These are phyloP conservation scores for Neoitamus cyanurus DNA, from an alignment of 2,888 invertebrate genomes.

Conservation along the genomic window DNA sequence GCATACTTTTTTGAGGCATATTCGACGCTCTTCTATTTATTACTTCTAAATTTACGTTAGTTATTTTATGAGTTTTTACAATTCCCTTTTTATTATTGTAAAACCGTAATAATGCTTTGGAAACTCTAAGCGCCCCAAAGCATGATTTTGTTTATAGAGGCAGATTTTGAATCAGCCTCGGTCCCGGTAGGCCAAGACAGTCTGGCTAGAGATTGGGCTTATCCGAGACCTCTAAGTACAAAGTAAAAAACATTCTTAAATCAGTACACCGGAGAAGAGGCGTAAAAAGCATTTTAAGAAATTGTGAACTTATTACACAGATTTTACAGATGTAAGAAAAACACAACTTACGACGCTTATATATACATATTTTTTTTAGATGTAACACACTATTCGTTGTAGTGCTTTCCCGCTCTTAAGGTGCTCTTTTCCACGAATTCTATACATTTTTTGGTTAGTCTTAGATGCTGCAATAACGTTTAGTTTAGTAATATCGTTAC, in stretches of 20 bases:
- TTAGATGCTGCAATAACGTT: constrained; percentile 34
- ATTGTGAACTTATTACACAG: constrained; percentile 17
- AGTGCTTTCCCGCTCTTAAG: constrained; percentile 35
- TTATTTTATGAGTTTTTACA: constrained; percentile 19
- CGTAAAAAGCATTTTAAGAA: constrained; percentile 24
- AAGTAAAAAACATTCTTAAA: constrained; percentile 28
- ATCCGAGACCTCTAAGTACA: constrained; percentile 25
- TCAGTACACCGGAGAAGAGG: constrained; percentile 2
- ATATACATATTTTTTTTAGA: constrained; percentile 31
- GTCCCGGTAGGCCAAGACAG: not conserved
- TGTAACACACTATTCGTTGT: constrained; percentile 24
- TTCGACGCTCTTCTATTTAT: constrained; percentile 35
- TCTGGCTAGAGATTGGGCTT: not conserved
- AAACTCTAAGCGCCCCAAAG: not conserved
- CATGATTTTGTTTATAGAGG: not conserved
- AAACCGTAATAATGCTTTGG: not conserved
- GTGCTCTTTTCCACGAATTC: constrained; percentile 32
- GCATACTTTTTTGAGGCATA: constrained; percentile 38
- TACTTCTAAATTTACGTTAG: constrained; percentile 7
- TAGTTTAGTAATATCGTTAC: constrained; percentile 7
- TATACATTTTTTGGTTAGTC: constrained; percentile 28
- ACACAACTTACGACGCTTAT: constrained; percentile 34
- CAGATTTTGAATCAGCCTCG: not conserved
- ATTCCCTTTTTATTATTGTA: not conserved
- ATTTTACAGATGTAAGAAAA: not conserved